These are phyloP conservation scores for Dryobates pubescens DNA, from an alignment of 2,797 vertebrate genomes.

Conservation along the genomic window DNA sequence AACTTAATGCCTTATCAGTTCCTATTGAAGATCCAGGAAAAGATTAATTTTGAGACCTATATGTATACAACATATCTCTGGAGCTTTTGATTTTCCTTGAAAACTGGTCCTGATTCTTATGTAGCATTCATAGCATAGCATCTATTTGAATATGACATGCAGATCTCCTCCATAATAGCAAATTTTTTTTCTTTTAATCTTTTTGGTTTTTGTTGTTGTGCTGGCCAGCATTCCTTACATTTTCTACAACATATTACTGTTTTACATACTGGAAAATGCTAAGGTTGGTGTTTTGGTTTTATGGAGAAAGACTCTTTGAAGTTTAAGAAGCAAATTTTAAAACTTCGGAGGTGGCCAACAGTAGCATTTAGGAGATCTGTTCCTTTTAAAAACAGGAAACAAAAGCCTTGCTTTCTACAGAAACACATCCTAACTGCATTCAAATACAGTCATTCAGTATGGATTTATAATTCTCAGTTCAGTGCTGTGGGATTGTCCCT, in stretches of 20 bases:
- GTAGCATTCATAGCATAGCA: background rate
- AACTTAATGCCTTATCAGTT: background rate
- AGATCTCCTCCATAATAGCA: background rate
- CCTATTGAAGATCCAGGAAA: background rate
- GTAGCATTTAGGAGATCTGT: background rate
- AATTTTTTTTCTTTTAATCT: background rate
- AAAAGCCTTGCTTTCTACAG: background rate
- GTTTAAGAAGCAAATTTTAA: background rate
- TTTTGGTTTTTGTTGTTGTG: background rate
- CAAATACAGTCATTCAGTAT: background rate
- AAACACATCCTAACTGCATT: background rate
- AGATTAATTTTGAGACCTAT: background rate
- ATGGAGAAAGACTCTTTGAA: background rate
- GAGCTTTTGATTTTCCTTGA: background rate
- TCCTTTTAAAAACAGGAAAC: conserved; percentile 28
- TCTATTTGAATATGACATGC: background rate
- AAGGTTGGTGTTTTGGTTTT: background rate
- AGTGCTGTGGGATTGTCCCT: background rate
- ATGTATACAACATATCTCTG: background rate
- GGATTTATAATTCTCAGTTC: background rate
- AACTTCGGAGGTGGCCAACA: background rate
- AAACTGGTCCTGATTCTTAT: background rate
- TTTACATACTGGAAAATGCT: background rate
- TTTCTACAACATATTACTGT: background rate
- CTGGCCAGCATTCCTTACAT: background rate